Base-by-base conservation (phyloP, 2,113 vertebrate genomes). In the Prunella himalayana region DNA sequence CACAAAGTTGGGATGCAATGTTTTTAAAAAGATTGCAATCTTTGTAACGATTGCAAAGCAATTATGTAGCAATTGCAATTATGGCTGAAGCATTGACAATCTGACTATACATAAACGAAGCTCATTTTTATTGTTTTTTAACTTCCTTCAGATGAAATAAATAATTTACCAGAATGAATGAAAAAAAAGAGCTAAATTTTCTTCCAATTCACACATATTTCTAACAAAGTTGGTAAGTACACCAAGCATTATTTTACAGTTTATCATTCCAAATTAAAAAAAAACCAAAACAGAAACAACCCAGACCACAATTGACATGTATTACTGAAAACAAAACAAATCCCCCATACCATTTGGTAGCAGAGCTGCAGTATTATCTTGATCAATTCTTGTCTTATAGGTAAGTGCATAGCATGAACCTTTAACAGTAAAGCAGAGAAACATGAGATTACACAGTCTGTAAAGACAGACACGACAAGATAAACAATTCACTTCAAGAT, bases 341-440 rank as follows among this genome's bases (percentile, higher is more conserved):
- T 33, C 9, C 12, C 20, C 35, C 95, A 76, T 98, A 99, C 99
- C 99, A 23, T 97, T 98, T 65, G 99, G 98, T 53, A 98, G 98
- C 73, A 99, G 86, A 69, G 99, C 98, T 17, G 98, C 97, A 47
- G 98, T 92, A 90, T 98, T 99, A 70, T 99, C 99, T 97, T 99
- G 98, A 82, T 99, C 99, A 14, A 99, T 98, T 82, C 92, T 98
- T 91, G 98, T 99, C 89, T 98, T 98, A 92, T 98, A 98, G 2
- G 98, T 98, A 30, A 99, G 95, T 3, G 98, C 99, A 1, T 97
- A 99, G 94, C 98, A 98, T 2, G 95, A 96, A 45, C 99, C 99
- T 99, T 89, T 9, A 97, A 97, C 5, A 59, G 39, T 3, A 87
- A 87, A 88, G 35, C 50, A 97, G 70, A 96, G 87, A 87, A 37